phyloP scores from a whole-genome alignment of 2,113 vertebrate species.

The Typhlomys cinereus region DNA sequence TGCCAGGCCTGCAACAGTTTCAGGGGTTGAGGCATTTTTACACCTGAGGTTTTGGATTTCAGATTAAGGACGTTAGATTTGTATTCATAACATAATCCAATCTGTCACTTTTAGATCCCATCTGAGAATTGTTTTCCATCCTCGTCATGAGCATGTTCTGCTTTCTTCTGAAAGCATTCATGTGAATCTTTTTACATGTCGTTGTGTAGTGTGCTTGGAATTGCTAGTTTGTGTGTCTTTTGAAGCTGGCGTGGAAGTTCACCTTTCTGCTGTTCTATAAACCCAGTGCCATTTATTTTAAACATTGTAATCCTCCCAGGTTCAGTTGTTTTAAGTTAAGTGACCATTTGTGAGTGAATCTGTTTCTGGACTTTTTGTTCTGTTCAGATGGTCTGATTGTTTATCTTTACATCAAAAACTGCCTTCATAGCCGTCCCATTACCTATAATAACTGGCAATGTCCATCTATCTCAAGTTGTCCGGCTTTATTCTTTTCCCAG shows the following conservation, averaged over 20 bases:
- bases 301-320: background rate
- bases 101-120: background rate
- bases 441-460: background rate
- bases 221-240: background rate
- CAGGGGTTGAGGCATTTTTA: background rate
- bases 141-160: background rate
- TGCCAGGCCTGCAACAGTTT: background rate
- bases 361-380: conserved; percentile 22
- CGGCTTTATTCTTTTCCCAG: conserved; percentile 10
- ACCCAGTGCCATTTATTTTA: background rate
- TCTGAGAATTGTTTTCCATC: conserved; percentile 4
- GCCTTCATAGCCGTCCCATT: background rate
- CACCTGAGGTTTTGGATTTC: background rate
- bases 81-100: background rate
- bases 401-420: conserved; percentile 32
- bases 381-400: background rate
- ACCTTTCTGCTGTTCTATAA: background rate
- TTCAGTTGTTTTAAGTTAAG: background rate
- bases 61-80: background rate
- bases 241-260: conserved; percentile 7
- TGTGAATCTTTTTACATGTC: background rate
- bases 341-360: background rate
- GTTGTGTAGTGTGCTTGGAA: background rate
- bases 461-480: background rate
- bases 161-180: conserved; percentile 4